Evolutionary conservation across 30 jellyfish, hydroid and myxozoan species (phyloP).

Genomic region (Turritopsis dohrnii): DNA sequence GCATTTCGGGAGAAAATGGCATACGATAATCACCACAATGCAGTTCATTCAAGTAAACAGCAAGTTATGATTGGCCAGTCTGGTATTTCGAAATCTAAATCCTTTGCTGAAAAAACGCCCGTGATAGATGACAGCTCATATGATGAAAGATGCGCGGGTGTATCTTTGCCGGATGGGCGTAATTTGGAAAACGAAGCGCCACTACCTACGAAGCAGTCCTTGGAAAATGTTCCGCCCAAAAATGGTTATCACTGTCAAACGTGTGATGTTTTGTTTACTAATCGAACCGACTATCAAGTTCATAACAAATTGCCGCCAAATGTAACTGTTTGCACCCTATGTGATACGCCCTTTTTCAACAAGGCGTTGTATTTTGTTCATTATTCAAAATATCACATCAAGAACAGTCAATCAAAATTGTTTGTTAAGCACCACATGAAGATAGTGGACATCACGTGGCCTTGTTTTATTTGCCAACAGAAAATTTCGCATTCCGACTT

Average conservation of each 20-base stretch:
- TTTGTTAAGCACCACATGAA: neutral
- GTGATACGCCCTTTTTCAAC: neutral
- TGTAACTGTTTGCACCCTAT: neutral
- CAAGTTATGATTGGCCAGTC: neutral
- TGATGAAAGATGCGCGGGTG: too few species aligned
- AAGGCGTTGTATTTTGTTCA: neutral
- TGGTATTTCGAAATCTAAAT: neutral
- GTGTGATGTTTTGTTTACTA: neutral
- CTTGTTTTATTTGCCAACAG: slow-evolving; percentile 24
- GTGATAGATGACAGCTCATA: too few species aligned
- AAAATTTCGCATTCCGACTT: neutral
- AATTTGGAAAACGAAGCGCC: too few species aligned
- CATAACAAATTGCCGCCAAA: neutral
- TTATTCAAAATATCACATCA: neutral
- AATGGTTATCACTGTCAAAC: neutral
- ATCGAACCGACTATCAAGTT: neutral
- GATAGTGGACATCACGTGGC: slow-evolving; percentile 3
- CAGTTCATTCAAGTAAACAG: neutral
- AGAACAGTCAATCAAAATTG: neutral
- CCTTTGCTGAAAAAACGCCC: too few species aligned
- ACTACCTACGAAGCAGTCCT: too few species aligned
- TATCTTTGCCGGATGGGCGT: too few species aligned
- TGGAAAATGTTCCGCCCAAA: neutral
- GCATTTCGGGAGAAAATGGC: neutral
- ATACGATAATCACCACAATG: neutral